Evolutionary conservation across 2,113 vertebrate genomes (phyloP), one percentile per base, ranked within the genome.

Genomic region (Mesembrinibis cayennensis): DNA sequence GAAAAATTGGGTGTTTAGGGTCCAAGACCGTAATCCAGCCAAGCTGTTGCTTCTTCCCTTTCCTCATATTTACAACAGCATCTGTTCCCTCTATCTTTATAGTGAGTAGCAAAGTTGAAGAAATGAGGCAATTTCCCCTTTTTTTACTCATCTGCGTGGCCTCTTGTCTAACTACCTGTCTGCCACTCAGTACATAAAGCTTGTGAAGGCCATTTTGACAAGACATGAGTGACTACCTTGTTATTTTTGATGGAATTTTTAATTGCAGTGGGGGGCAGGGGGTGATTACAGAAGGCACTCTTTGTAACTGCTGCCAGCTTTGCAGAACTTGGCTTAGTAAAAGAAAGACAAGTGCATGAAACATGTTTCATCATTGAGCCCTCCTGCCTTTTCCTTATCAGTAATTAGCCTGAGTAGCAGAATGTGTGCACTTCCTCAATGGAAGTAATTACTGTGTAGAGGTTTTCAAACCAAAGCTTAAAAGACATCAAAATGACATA

Each of bases 391-490:
- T 90, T 87, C 40, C 61, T 89, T 83, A 95, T 74, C 86, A 90
- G 61, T 67, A 94, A 90, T 96, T 97, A 96, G 47, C 7, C 5
- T 13, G 47, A 90, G 38, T 9, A 86, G 86, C 86, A 86, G 93
- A 97, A 93, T 80, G 80, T 94, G 55, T 90, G 59, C 74, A 36
- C 27, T 86, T 90, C 50, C 55, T 93, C 82, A 74, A 6, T 87
- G 82, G 61, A 93, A 83, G 74, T 49, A 93, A 95, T 94, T 88
- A 62, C 44, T 55, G 13, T 47, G 47, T 47, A 78, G n/a, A 93
- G 36, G 80, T 90, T 95, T 94, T 83, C 76, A 96, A 94, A 90
- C n/a, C 56, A 82, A 81, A 90, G 13, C 72, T 89, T 89, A 63
- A 86, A 93, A 89, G 65, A 62, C 47, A 70, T 59, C 53, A 89